A percentile compares a stretch with the other conserved stretches of the same genome.
Conservation (phyloP, 2,888 invertebrate species). For the Operophtera brumata region DNA sequence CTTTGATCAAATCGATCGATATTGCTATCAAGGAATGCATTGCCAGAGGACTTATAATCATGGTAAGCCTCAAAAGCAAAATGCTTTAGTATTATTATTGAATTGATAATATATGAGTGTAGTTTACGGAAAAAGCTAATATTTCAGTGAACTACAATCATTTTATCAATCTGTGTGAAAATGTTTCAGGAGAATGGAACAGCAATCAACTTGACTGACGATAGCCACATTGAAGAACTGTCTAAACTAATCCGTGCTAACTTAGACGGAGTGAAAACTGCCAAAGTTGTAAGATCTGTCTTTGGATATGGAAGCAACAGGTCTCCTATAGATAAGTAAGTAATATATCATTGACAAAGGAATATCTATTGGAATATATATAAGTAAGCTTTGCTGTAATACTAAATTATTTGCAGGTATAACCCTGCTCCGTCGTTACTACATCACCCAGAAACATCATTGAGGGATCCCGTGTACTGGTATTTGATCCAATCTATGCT, state of each 20-base stretch:
- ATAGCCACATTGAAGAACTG: conserved; percentile 60
- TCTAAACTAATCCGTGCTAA: conserved; percentile 66
- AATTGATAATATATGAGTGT: too few species aligned
- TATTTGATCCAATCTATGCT: conserved; percentile 53
- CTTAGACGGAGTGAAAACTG: conserved; percentile 55
- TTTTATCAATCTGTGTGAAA: not conserved
- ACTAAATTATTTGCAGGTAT: conserved; percentile 49
- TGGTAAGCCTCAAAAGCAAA: conserved; percentile 48
- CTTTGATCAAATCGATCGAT: conserved; percentile 58
- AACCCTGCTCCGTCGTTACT: conserved; percentile 66
- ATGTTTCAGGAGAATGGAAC: conserved; percentile 58
- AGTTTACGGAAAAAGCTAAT: too few species aligned
- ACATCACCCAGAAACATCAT: conserved; percentile 66
- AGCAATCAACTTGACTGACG: conserved; percentile 56
- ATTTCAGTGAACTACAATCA: too few species aligned
- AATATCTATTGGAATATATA: not conserved
- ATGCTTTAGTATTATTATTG: not conserved
- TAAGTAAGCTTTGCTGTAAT: not conserved
- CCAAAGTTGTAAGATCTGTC: conserved; percentile 59
- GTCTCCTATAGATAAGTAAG: conserved; percentile 55
- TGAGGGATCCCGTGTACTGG: conserved; percentile 69
- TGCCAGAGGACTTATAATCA: conserved; percentile 59
- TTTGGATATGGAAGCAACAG: conserved; percentile 62
- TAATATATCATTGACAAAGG: not conserved
- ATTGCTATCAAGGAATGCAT: conserved; percentile 68